Evolutionary conservation across 2,797 vertebrate genomes (phyloP), one percentile per base, ranked within the genome.

Genomic region (Pseudochromis fuscus): DNA sequence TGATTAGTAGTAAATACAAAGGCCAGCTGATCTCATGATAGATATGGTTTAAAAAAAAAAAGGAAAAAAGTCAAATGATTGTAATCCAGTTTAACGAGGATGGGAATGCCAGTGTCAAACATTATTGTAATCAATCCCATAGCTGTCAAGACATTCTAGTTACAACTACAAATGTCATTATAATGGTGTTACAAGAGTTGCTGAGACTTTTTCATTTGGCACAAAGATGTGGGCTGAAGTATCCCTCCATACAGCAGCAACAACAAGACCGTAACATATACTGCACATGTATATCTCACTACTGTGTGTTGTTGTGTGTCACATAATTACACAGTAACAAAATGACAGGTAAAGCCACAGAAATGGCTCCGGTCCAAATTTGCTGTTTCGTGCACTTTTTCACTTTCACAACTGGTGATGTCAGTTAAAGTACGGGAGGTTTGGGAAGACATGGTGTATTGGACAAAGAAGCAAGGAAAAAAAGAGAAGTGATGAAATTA

Each of bases 281-380:
- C 31, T 40, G 23, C n/a, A n/a, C n/a, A n/a, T n/a, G n/a, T 18
- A 46, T 58, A 70, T 9, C 13, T 72, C 18, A 38, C 13, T 21
- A 9, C 10, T 40, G 7, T 31, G 28, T 62, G 16, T 23, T 59
- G 31, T 25, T 64, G 52, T 60, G 50, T 75, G 31, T 70, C 38
- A 60, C 30, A 35, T 77, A 72, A 73, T 70, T 70, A 18, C 31
- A 70, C 18, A 2, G 58, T 55, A 60, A 56, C 55, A 58, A 44
- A 28, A 60, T 49, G 64, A 58, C 45, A 52, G 38, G 48, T 18
- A 52, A 13, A 19, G n/a, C 58, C 46, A 13, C 57, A 64, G 35
- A 45, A 48, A 42, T 33, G 46, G 7, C 42, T 67, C 42, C 48
- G 21, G 33, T 63, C 23, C 24, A 25, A 15, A 35, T 40, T 37